Conservation (phyloP, 2,797 vertebrate species). For the Enteromius anoplus region DNA sequence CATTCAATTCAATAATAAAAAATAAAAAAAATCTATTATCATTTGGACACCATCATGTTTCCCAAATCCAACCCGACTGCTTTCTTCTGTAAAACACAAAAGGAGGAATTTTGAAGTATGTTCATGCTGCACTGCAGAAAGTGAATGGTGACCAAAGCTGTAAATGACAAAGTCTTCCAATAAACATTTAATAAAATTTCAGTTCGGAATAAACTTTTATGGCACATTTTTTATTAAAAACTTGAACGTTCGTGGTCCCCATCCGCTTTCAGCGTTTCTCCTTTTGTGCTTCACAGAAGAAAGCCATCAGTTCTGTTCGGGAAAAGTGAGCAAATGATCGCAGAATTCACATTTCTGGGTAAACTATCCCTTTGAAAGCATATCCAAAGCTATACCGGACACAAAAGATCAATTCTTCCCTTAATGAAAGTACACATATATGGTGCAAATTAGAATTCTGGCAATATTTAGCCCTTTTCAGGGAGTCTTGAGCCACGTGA, state of each 20-base stretch:
- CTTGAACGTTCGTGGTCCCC: neutral
- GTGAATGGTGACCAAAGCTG: neutral
- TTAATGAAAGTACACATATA: neutral
- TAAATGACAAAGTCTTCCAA: neutral
- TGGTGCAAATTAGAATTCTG: conserved; percentile 17
- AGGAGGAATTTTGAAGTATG: neutral
- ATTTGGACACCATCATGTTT: neutral
- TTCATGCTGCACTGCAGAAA: neutral
- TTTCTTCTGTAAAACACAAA: neutral
- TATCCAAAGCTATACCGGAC: conserved; percentile 10
- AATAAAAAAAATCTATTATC: neutral
- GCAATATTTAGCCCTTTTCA: conserved; percentile 31
- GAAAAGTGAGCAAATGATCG: neutral
- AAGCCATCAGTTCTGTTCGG: neutral
- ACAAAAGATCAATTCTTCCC: neutral
- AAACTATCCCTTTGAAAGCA: conserved; percentile 2
- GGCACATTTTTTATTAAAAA: conserved; percentile 1
- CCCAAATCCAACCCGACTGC: neutral
- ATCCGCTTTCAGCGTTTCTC: neutral
- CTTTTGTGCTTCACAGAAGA: neutral
- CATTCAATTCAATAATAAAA: conserved; percentile 39
- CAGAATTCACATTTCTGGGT: neutral
- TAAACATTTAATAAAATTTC: neutral
- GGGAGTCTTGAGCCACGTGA: conserved; percentile 17
- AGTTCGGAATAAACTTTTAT: neutral